These are phyloP conservation scores for Petrosia ficiformis DNA, from an alignment of 37 sponge, comb jelly and placozoan genomes.

Conservation along the genomic window DNA sequence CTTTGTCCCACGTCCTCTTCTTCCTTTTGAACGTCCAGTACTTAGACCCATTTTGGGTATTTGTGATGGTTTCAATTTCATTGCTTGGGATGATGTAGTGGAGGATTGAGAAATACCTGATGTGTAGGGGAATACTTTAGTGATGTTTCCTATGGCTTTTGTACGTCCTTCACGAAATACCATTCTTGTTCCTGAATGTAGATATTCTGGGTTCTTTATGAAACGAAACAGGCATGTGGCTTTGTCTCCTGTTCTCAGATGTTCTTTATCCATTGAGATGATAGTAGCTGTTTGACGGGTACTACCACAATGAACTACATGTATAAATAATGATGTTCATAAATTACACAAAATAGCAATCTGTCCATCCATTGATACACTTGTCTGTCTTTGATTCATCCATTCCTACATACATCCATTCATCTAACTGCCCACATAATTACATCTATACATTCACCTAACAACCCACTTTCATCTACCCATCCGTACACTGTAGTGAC, in stretches of 20 bases:
- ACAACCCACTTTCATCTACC: no score
- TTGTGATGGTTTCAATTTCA: constrained; percentile 5
- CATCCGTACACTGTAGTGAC: no score
- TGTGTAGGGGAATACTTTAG: constrained; percentile 58
- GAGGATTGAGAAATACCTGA: background rate
- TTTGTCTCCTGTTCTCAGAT: constrained; percentile 97
- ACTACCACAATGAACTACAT: constrained; percentile 88
- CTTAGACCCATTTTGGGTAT: background rate
- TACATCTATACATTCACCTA: no score
- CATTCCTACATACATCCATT: no score
- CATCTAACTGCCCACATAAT: no score
- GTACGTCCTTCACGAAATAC: constrained; percentile 97
- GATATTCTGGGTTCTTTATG: constrained; percentile 96
- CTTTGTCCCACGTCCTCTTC: constrained; percentile 38
- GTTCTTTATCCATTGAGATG: constrained; percentile 84
- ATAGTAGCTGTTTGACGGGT: constrained; percentile 98
- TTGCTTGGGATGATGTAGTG: background rate
- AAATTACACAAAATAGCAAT: background rate
- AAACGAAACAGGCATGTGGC: constrained; percentile 90
- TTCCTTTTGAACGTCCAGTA: constrained; percentile 27
- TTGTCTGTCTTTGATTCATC: no score
- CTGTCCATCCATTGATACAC: no score
- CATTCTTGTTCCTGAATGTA: constrained; percentile 79
- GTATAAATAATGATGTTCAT: background rate
- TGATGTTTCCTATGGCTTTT: constrained; percentile 93